Percentiles rank a stretch among this genome's conserved stretches.
Conservation (phyloP, 2,113 vertebrate genomes). For the Mola mola region DNA sequence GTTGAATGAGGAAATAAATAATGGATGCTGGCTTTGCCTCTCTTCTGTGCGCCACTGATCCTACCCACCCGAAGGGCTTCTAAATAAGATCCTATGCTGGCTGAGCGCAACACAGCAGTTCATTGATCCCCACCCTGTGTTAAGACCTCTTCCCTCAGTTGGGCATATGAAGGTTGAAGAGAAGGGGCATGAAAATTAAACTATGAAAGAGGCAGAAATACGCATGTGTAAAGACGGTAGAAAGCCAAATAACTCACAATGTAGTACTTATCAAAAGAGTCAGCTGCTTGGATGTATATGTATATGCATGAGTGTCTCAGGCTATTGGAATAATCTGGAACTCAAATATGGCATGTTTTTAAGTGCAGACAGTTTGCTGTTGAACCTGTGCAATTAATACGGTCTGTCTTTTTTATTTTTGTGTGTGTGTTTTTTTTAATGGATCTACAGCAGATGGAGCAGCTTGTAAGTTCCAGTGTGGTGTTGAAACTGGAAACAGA, state of each 20-base stretch:
- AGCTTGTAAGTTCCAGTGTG: conserved; percentile 31
- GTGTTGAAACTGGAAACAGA: conserved; percentile 38
- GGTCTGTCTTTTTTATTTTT: no score
- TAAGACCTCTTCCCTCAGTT: conserved; percentile 63
- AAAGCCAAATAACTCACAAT: conserved; percentile 43
- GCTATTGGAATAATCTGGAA: conserved; percentile 23
- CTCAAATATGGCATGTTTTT: conserved; percentile 40
- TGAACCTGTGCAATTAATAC: conserved; percentile 44
- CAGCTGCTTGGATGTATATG: conserved; percentile 27
- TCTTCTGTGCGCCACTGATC: conserved; percentile 63
- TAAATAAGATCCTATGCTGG: conserved; percentile 70
- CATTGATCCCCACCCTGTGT: conserved; percentile 70
- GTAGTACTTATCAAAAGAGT: conserved; percentile 31
- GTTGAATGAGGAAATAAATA: conserved; percentile 75
- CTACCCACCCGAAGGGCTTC: conserved; percentile 70
- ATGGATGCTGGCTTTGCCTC: conserved; percentile 66
- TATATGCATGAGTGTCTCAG: conserved; percentile 8
- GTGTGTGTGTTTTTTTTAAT: conserved; percentile 56
- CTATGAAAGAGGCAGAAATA: conserved; percentile 10
- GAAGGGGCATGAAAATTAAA: conserved; percentile 38
- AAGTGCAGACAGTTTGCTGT: conserved; percentile 30
- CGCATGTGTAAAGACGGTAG: conserved; percentile 13
- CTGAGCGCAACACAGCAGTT: conserved; percentile 66
- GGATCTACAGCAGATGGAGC: conserved; percentile 42
- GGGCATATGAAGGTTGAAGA: conserved; percentile 64